phyloP scores from a whole-genome alignment of 2,888 invertebrate genomes.

The Lottia scabra region DNA sequence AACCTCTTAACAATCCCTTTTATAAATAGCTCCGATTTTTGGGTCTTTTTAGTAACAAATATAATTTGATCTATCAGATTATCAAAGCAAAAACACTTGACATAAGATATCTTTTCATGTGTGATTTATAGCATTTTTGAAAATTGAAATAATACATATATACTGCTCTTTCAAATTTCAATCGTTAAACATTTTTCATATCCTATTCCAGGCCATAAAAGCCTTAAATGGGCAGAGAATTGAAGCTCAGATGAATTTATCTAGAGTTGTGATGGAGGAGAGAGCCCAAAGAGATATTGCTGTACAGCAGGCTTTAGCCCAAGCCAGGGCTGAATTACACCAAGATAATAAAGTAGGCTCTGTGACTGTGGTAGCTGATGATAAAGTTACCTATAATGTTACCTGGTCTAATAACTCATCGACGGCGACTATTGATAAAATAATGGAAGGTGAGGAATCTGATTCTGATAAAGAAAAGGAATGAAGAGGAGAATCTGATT shows the following conservation, averaged over 20 bases:
- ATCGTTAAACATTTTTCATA: too few relatives aligned
- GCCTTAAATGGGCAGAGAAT: slow-evolving; percentile 62
- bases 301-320: slow-evolving; percentile 63
- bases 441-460: slow-evolving; percentile 35
- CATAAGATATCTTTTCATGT: too few relatives aligned
- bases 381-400: slow-evolving; percentile 50
- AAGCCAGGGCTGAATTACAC: slow-evolving; percentile 54
- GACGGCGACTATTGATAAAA: slow-evolving; percentile 48
- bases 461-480: slow-evolving; percentile 48
- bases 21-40: too few relatives aligned
- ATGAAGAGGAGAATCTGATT: neutral
- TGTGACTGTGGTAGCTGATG: slow-evolving; percentile 57
- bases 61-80: too few relatives aligned
- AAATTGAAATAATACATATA: too few relatives aligned
- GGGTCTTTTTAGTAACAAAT: too few relatives aligned
- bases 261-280: slow-evolving; percentile 64
- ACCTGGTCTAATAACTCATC: slow-evolving; percentile 40
- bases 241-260: slow-evolving; percentile 64
- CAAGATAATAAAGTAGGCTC: slow-evolving; percentile 56
- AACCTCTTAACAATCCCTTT: too few relatives aligned
- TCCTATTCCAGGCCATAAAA: slow-evolving; percentile 41
- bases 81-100: too few relatives aligned
- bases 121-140: too few relatives aligned
- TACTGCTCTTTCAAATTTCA: too few relatives aligned
- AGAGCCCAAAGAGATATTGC: slow-evolving; percentile 66